Conservation (phyloP, 1,140 invertebrate genomes). For the Macrobrachium rosenbergii region DNA sequence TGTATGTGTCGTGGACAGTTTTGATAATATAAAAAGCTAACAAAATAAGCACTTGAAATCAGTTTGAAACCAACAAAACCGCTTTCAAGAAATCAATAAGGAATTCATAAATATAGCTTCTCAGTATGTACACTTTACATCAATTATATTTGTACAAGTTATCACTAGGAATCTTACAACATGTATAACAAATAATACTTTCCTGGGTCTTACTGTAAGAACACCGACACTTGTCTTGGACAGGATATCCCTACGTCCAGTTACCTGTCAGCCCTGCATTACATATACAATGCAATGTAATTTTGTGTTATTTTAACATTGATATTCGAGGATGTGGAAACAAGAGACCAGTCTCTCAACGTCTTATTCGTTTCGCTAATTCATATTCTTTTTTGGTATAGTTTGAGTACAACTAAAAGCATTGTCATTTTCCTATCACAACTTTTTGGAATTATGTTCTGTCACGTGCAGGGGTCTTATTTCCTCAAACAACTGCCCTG, state of each 20-base stretch:
- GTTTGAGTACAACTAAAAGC: no score
- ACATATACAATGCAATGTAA: no score
- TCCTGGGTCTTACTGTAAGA: not conserved
- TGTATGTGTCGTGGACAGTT: not conserved
- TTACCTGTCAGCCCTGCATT: no score
- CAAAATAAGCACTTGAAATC: not conserved
- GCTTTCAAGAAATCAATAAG: constrained; percentile 24
- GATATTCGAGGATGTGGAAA: not conserved
- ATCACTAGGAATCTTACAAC: constrained; percentile 32
- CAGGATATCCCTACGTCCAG: not conserved
- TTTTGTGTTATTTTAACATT: not conserved
- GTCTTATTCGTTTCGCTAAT: no score
- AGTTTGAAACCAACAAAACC: not conserved
- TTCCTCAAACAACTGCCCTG: no score
- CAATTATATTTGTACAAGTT: constrained; percentile 46
- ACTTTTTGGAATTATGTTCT: no score
- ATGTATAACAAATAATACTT: constrained; percentile 9
- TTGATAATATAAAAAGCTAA: not conserved
- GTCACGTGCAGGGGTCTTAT: no score
- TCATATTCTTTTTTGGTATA: no score
- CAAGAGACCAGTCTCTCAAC: no score
- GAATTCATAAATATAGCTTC: constrained; percentile 40
- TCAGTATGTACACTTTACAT: constrained; percentile 52
- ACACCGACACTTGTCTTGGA: constrained; percentile 1
- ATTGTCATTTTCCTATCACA: no score